Evolutionary conservation across 2,113 vertebrate species (phyloP).

Genomic region (Xenus cinereus): DNA sequence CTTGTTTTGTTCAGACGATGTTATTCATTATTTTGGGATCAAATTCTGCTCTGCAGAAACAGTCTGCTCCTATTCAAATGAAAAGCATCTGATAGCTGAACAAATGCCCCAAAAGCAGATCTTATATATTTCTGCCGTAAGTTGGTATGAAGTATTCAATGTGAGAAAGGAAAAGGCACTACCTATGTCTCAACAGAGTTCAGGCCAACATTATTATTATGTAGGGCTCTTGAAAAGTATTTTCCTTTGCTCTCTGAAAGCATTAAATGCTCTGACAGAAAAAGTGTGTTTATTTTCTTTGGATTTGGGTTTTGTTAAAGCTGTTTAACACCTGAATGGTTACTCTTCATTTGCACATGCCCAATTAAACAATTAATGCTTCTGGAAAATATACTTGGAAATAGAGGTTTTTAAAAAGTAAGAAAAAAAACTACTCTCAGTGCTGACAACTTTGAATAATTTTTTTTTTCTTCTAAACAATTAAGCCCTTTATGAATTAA

Average conservation of each 20-base stretch:
- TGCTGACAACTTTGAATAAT: neutral
- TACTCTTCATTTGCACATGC: neutral
- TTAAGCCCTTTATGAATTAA: neutral
- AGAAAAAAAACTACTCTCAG: neutral
- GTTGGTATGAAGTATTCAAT: neutral
- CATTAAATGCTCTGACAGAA: neutral
- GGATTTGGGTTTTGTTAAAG: neutral
- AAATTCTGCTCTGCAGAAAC: neutral
- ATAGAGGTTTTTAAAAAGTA: neutral
- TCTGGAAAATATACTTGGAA: neutral
- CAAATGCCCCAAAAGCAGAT: neutral
- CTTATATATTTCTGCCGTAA: neutral
- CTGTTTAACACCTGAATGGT: neutral
- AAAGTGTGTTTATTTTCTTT: neutral
- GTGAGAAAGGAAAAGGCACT: neutral
- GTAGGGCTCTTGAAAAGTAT: neutral
- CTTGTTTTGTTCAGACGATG: neutral
- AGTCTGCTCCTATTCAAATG: neutral
- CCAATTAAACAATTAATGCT: neutral
- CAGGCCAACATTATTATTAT: neutral
- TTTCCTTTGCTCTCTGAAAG: neutral
- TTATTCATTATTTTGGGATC: neutral
- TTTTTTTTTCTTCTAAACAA: neutral
- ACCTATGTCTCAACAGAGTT: neutral
- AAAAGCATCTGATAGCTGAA: neutral